phyloP scores from a whole-genome alignment of 2,888 invertebrate genomes.

The Andricus quercusramuli region DNA sequence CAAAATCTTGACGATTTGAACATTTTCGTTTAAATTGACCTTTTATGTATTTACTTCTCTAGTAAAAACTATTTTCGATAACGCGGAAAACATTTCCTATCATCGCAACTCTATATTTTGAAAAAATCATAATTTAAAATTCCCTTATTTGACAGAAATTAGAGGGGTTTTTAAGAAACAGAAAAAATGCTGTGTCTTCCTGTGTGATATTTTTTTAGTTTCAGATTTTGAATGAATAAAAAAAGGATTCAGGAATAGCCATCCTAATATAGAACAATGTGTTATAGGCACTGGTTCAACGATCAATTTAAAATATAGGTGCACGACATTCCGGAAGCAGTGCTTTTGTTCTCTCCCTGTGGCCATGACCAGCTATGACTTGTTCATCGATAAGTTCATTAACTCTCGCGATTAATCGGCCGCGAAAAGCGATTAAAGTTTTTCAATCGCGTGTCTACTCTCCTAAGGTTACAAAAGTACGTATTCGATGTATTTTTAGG shows the following conservation, averaged over 20 bases:
- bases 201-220: too few species aligned
- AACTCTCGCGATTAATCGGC: slow-evolving; percentile 29
- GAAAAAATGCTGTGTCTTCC: too few species aligned
- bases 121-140: too few species aligned
- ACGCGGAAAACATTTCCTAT: too few species aligned
- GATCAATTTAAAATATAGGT: not conserved
- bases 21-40: too few species aligned
- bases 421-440: slow-evolving; percentile 27
- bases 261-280: not conserved
- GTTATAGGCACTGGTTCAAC: not conserved
- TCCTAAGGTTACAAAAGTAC: slow-evolving; percentile 24
- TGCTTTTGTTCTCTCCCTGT: slow-evolving; percentile 20
- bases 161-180: too few species aligned
- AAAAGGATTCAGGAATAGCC: too few species aligned
- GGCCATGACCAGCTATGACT: slow-evolving; percentile 14
- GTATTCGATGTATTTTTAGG: slow-evolving; percentile 19
- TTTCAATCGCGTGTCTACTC: slow-evolving; percentile 21
- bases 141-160: too few species aligned
- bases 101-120: too few species aligned
- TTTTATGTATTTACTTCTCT: too few species aligned
- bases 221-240: not conserved
- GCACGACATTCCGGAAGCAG: not conserved
- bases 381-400: slow-evolving; percentile 35
- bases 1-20: too few species aligned
- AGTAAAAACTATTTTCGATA: too few species aligned